A percentile compares a stretch with the other conserved stretches of the same genome.
phyloP scores from a whole-genome alignment of 2,888 invertebrate genomes.

The Orchestes rusci region DNA sequence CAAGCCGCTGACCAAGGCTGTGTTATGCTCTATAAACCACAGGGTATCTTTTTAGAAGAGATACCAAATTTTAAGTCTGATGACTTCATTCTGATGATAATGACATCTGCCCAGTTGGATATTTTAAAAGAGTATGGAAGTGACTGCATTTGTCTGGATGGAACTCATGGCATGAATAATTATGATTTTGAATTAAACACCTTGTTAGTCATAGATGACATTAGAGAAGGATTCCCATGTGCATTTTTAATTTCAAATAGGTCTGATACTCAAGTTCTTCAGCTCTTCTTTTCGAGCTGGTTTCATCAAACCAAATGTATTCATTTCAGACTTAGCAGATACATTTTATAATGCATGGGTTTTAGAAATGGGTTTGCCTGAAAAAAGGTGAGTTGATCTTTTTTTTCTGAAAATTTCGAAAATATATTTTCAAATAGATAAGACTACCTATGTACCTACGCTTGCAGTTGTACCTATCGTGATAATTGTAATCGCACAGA shows the following conservation, averaged over 20 bases:
- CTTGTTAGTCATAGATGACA: slow-evolving; percentile 3
- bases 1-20: slow-evolving; percentile 6
- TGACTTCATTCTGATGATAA: slow-evolving; percentile 31
- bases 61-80: slow-evolving; percentile 24
- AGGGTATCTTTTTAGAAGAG: slow-evolving; percentile 10
- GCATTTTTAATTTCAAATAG: slow-evolving; percentile 2
- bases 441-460: no score
- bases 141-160: slow-evolving; percentile 30
- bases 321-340: slow-evolving; percentile 6
- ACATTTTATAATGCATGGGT: slow-evolving; percentile 5
- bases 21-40: slow-evolving; percentile 28
- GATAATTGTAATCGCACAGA: no score
- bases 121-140: slow-evolving; percentile 28
- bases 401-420: not conserved
- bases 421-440: no score
- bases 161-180: slow-evolving; percentile 18
- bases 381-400: slow-evolving; percentile 3
- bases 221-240: slow-evolving; percentile 1
- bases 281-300: slow-evolving; percentile 1
- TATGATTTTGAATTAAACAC: slow-evolving; percentile 7
- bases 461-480: no score
- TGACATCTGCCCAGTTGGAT: slow-evolving; percentile 29
- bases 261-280: slow-evolving; percentile 4
- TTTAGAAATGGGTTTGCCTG: not conserved
- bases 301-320: slow-evolving; percentile 1